A percentile compares a stretch with the other conserved stretches of the same genome.
These are phyloP conservation scores for Solenodon paradoxus DNA, from an alignment of 2,113 vertebrate genomes.

Conservation along the genomic window DNA sequence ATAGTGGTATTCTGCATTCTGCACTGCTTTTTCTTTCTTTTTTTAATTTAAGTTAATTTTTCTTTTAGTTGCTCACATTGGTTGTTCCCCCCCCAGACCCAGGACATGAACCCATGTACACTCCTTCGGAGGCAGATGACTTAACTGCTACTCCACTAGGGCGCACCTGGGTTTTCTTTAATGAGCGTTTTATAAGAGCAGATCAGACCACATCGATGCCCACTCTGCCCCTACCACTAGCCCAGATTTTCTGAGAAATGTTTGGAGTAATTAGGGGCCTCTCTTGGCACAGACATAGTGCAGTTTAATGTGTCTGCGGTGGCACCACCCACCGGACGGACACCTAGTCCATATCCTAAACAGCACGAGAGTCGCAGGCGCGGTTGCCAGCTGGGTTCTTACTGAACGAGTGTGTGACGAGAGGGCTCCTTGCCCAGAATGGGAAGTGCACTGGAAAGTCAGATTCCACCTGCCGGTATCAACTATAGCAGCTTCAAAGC, in stretches of 20 bases:
- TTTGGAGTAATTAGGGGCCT: background rate
- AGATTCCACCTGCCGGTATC: background rate
- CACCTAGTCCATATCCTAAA: background rate
- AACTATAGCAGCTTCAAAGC: background rate
- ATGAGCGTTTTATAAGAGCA: background rate
- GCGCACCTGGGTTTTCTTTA: background rate
- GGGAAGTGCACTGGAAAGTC: too few species aligned
- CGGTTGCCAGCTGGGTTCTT: background rate
- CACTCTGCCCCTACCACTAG: rapidly evolving
- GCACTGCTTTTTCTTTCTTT: too few species aligned
- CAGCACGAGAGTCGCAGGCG: too few species aligned
- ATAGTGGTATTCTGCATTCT: too few species aligned
- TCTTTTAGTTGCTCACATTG: too few species aligned
- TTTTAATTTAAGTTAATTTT: too few species aligned
- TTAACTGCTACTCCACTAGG: too few species aligned
- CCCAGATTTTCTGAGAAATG: background rate
- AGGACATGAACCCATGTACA: too few species aligned
- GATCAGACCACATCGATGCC: background rate
- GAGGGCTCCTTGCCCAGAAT: background rate
- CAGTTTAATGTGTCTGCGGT: background rate
- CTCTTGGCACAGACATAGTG: background rate
- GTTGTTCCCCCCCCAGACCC: too few species aligned
- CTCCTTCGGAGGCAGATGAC: too few species aligned
- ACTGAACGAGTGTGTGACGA: too few species aligned
- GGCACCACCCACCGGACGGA: background rate